Evolutionary conservation across 2,888 invertebrate genomes (phyloP).

Genomic region (Tetheella fluctuosa): DNA sequence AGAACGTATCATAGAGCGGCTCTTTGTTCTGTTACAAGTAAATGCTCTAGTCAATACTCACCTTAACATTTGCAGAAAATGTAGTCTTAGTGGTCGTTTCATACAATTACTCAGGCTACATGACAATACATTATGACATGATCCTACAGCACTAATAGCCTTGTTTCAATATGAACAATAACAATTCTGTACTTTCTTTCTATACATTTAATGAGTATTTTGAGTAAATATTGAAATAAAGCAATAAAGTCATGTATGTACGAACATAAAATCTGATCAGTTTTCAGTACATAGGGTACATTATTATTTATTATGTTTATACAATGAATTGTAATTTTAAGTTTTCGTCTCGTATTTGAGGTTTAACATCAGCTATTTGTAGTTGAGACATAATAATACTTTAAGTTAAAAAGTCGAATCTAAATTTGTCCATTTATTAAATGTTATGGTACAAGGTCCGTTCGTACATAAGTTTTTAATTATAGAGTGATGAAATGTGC

Average conservation of each 20-base stretch:
- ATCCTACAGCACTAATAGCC: constrained; percentile 13
- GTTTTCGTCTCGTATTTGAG: constrained; percentile 48
- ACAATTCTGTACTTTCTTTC: constrained; percentile 27
- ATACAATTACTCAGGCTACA: constrained; percentile 28
- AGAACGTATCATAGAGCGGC: too few species aligned
- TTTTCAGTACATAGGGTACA: constrained; percentile 49
- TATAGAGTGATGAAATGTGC: constrained; percentile 56
- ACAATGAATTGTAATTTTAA: constrained; percentile 50
- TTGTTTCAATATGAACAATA: constrained; percentile 36
- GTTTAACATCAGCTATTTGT: constrained; percentile 46
- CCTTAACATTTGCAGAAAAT: background rate
- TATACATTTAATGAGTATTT: constrained; percentile 13
- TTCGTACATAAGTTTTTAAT: constrained; percentile 66
- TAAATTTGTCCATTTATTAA: constrained; percentile 55
- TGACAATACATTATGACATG: constrained; percentile 24
- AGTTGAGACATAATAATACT: constrained; percentile 68
- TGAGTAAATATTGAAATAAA: constrained; percentile 52
- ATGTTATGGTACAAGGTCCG: constrained; percentile 62
- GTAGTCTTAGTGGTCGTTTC: background rate
- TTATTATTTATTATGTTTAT: constrained; percentile 50
- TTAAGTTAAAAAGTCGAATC: constrained; percentile 56
- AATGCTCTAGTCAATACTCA: too few species aligned
- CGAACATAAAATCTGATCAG: constrained; percentile 50
- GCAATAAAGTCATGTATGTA: constrained; percentile 65
- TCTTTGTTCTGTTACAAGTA: too few species aligned